These are phyloP conservation scores for Plagodis pulveraria DNA, from an alignment of 2,888 invertebrate species.

Conservation along the genomic window DNA sequence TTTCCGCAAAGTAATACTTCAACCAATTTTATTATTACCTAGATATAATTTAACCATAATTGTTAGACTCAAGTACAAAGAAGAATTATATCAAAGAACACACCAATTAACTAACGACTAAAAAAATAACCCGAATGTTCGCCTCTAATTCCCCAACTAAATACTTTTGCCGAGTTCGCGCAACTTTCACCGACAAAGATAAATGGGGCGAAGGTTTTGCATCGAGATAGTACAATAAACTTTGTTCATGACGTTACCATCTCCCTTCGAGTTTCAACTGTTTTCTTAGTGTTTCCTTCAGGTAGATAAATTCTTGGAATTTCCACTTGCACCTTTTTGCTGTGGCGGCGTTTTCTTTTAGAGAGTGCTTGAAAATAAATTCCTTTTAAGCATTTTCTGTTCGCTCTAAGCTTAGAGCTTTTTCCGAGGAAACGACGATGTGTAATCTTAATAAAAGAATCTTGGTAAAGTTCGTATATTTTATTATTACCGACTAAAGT, in stretches of 20 bases:
- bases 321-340: conserved; percentile 40
- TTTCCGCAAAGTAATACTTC: too few relatives aligned
- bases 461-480: too few relatives aligned
- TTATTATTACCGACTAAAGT: too few relatives aligned
- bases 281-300: conserved; percentile 48
- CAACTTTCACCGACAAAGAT: conserved; percentile 64
- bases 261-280: conserved; percentile 36
- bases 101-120: conserved; percentile 47
- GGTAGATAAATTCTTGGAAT: conserved; percentile 55
- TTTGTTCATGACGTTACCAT: conserved; percentile 56
- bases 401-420: neutral
- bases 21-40: too few relatives aligned
- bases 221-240: conserved; percentile 69
- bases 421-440: neutral
- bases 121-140: conserved; percentile 52
- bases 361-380: conserved; percentile 2
- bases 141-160: conserved; percentile 66
- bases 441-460: too few relatives aligned
- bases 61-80: too few relatives aligned
- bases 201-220: conserved; percentile 63
- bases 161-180: conserved; percentile 53
- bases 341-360: conserved; percentile 42
- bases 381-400: conserved; percentile 25
- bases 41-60: too few relatives aligned
- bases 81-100: too few relatives aligned